Evolutionary conservation across 2,888 invertebrate species (phyloP).

Genomic region (Synanthedon tipuliformis): DNA sequence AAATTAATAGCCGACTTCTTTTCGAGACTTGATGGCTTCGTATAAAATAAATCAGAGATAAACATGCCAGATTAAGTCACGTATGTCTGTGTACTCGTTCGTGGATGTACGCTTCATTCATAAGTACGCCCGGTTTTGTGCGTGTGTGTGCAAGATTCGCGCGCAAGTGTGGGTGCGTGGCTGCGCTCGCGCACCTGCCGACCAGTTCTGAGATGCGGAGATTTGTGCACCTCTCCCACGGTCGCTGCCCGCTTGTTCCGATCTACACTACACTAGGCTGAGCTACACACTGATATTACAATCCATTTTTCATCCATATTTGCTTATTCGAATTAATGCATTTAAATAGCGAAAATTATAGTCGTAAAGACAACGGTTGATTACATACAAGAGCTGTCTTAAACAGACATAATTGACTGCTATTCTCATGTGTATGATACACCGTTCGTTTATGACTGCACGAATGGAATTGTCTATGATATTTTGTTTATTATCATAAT

Average conservation of each 20-base stretch:
- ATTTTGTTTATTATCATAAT: no score
- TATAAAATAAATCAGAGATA: conserved; percentile 68
- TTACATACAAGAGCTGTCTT: background rate
- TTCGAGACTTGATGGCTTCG: conserved; percentile 51
- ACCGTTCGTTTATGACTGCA: no score
- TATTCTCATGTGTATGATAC: background rate
- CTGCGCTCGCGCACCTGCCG: conserved; percentile 56
- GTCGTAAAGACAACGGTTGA: background rate
- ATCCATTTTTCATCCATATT: conserved; percentile 14
- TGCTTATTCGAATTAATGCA: background rate
- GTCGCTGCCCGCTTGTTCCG: conserved; percentile 59
- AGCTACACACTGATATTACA: conserved; percentile 52
- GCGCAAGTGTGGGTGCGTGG: conserved; percentile 20
- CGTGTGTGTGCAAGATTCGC: conserved; percentile 20
- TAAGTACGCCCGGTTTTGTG: conserved; percentile 47
- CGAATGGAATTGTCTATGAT: no score
- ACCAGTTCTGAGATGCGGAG: conserved; percentile 70
- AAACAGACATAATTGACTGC: background rate
- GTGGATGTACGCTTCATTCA: conserved; percentile 53
- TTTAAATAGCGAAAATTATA: background rate
- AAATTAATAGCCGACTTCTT: conserved; percentile 61
- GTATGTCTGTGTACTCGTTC: conserved; percentile 18
- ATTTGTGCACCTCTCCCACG: conserved; percentile 70
- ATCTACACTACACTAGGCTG: conserved; percentile 54
- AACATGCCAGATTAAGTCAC: conserved; percentile 53